Base-by-base conservation (phyloP, 2,797 vertebrate genomes). In the Halcyon leucocephala region DNA sequence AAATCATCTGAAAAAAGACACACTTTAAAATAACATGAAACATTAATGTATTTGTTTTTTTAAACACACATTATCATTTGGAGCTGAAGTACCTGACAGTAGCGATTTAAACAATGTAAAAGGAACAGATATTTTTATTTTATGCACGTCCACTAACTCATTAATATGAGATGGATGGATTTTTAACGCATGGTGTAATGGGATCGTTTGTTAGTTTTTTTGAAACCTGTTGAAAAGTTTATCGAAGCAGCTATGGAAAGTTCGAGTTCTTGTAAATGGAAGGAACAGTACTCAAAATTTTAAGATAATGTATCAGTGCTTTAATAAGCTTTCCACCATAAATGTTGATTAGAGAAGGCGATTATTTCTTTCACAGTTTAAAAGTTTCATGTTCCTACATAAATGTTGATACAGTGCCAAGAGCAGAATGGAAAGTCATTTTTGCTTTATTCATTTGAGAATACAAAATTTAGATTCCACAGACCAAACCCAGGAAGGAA, bases 171-270 rank as follows among this genome's bases (percentile, higher is more conserved):
- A 96, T 2, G 28, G 92, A 96, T 92, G 95, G 93, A 95, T 95
- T 96, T 95, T 92, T 94, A 95, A 88, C 9, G 6, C 14, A 79
- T 65, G 70, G 72, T 51, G 74, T 89, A 95, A 95, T 89, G 92
- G 91, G 89, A 93, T 94, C 65, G 20, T 97, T 95, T 94, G 86
- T 94, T 96, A 94, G 48, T 73, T 77, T 67, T 67, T 92, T 37
- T 79, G 80, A 91, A 84, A 83, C 80, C 73, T 78, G 95, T 78
- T 97, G 96, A 97, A 96, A 97, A 95, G 96, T 97, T 97, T 97
- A 97, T 97, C 96, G 2, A 82, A 85, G 85, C 80, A 83, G 76
- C 74, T 78, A 92, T 70, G 52, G 82, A 82, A 94, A 96, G 92
- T 93, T 96, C 90, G 96, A 80, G 67, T 94, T 89, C 82, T 86